Conservation (phyloP, 2,888 invertebrate genomes). For the Oligia fasciuncula region DNA sequence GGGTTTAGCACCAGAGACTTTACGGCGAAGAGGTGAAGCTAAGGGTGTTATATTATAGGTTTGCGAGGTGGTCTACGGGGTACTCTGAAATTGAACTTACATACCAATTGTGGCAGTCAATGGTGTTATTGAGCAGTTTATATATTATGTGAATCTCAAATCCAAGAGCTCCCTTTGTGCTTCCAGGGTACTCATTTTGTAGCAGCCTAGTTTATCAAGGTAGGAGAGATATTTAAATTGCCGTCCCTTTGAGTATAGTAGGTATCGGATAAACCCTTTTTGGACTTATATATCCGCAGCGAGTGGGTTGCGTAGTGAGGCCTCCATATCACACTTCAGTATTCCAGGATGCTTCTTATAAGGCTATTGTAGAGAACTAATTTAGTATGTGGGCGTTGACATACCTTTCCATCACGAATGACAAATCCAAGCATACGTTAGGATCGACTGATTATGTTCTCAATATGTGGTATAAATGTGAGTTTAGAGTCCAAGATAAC, state of each 20-base stretch:
- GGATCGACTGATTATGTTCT: neutral
- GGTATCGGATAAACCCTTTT: too few relatives aligned
- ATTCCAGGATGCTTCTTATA: neutral
- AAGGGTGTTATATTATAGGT: neutral
- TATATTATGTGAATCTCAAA: neutral
- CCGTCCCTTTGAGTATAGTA: too few relatives aligned
- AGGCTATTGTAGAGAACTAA: neutral
- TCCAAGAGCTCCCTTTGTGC: neutral
- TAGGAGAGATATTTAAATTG: too few relatives aligned
- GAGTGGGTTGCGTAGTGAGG: neutral
- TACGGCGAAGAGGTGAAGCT: too few relatives aligned
- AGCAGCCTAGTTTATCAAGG: too few relatives aligned
- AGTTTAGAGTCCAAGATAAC: neutral
- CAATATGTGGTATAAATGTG: neutral
- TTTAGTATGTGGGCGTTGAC: neutral
- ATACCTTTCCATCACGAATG: neutral
- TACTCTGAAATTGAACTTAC: neutral
- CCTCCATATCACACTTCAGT: slow-evolving; percentile 1
- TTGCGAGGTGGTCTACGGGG: neutral
- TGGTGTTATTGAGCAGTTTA: neutral
- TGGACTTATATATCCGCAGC: neutral
- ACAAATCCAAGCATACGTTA: too few relatives aligned
- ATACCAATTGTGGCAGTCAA: neutral
- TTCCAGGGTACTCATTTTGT: too few relatives aligned
- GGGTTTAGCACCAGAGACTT: too few relatives aligned